Conservation (phyloP, 2,888 invertebrate genomes). For the Reticulitermes lucifugus region DNA sequence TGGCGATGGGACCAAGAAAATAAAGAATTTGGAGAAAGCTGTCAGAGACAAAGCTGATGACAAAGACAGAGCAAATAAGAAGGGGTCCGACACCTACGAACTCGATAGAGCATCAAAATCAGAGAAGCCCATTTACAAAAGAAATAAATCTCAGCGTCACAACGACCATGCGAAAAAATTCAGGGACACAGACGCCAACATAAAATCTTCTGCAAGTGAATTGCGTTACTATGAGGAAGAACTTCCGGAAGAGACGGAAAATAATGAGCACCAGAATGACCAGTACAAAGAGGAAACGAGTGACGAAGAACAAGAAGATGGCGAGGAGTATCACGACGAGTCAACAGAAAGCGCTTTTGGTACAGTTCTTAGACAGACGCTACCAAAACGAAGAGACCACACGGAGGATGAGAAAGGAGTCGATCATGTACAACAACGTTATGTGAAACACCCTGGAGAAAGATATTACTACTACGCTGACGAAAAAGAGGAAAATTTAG, state of each 20-base stretch:
- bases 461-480: constrained; percentile 12
- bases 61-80: not conserved
- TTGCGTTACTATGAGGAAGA: not conserved
- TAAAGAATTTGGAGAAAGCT: no score
- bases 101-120: not conserved
- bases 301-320: not conserved
- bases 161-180: not conserved
- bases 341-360: no score
- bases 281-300: not conserved
- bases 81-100: not conserved
- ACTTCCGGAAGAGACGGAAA: not conserved
- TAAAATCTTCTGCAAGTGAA: not conserved
- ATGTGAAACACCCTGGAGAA: constrained; percentile 20
- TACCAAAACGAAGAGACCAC: no score
- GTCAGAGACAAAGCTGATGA: no score
- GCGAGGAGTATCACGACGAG: no score
- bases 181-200: not conserved
- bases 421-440: not conserved
- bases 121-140: not conserved
- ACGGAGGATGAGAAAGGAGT: not conserved
- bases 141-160: not conserved
- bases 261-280: not conserved
- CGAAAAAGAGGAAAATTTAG: not conserved
- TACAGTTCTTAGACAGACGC: no score
- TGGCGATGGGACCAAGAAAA: not conserved